Conservation (phyloP, 2,797 vertebrate genomes). For the Muscicapa comitata region DNA sequence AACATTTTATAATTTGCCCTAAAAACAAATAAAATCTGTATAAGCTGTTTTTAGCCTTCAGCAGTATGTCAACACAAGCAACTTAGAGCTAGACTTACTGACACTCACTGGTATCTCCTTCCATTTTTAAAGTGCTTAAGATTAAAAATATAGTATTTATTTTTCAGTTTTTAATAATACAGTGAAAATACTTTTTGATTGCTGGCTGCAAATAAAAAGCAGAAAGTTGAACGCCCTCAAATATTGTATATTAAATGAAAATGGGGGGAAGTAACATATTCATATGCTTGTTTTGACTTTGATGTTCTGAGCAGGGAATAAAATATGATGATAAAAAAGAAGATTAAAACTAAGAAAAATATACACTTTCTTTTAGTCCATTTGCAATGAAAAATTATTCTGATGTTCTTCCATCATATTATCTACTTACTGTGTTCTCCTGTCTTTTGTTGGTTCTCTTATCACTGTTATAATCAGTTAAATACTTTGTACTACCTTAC, state of each 20-base stretch:
- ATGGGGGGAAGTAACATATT: background rate
- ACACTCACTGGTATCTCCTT: slow-evolving; percentile 48
- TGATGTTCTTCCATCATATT: background rate
- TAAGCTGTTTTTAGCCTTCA: slow-evolving; percentile 76
- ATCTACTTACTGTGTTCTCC: background rate
- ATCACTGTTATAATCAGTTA: background rate
- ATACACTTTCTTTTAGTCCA: background rate
- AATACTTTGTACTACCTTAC: background rate
- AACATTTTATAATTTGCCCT: slow-evolving; percentile 76
- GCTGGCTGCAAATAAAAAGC: slow-evolving; percentile 21
- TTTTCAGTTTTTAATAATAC: slow-evolving; percentile 24
- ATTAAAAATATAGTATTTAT: slow-evolving; percentile 46
- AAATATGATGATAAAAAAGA: background rate
- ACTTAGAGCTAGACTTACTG: slow-evolving; percentile 55
- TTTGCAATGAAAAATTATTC: background rate
- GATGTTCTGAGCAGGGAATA: background rate
- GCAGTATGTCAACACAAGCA: slow-evolving; percentile 69
- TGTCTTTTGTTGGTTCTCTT: background rate
- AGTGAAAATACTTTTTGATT: slow-evolving; percentile 41
- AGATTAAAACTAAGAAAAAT: background rate
- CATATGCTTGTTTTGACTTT: background rate
- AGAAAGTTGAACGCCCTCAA: background rate
- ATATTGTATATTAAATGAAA: background rate
- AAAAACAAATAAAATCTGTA: slow-evolving; percentile 75
- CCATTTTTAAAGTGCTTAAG: slow-evolving; percentile 49